A percentile compares a stretch with the other conserved stretches of the same genome.
phyloP scores from a whole-genome alignment of 2,888 invertebrate species.

The Bhutanitis thaidina region DNA sequence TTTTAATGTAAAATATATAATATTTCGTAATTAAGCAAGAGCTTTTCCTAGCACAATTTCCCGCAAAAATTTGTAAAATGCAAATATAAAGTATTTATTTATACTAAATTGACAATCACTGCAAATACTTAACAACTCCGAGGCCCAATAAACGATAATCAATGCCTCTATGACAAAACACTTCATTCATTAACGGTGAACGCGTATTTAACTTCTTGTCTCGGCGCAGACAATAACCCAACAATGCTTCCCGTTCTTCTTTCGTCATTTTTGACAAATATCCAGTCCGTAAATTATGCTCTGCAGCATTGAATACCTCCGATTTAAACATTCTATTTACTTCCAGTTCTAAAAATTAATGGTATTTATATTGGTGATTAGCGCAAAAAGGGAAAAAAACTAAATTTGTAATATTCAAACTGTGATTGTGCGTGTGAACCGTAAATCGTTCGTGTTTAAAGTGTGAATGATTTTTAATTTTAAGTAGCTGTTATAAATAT shows the following conservation, averaged over 20 bases:
- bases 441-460: too few relatives aligned
- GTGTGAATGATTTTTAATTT: too few relatives aligned
- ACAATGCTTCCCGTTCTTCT: constrained; percentile 74
- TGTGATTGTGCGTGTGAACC: too few relatives aligned
- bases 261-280: constrained; percentile 59
- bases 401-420: too few relatives aligned
- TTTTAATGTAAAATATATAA: too few relatives aligned
- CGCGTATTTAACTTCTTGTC: constrained; percentile 79
- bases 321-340: constrained; percentile 81
- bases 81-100: too few relatives aligned
- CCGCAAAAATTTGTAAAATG: too few relatives aligned
- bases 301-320: constrained; percentile 78
- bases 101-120: constrained; percentile 37
- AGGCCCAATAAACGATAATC: constrained; percentile 81
- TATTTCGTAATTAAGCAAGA: too few relatives aligned
- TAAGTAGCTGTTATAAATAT: too few relatives aligned
- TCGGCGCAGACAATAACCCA: constrained; percentile 71
- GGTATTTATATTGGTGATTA: too few relatives aligned
- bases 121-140: constrained; percentile 59
- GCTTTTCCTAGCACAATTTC: too few relatives aligned
- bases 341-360: constrained; percentile 75
- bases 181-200: constrained; percentile 80
- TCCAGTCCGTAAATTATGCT: constrained; percentile 61
- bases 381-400: too few relatives aligned
- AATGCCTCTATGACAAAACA: constrained; percentile 75